Evolutionary conservation across 2,797 vertebrate species (phyloP).

Genomic region (Chanos chanos): DNA sequence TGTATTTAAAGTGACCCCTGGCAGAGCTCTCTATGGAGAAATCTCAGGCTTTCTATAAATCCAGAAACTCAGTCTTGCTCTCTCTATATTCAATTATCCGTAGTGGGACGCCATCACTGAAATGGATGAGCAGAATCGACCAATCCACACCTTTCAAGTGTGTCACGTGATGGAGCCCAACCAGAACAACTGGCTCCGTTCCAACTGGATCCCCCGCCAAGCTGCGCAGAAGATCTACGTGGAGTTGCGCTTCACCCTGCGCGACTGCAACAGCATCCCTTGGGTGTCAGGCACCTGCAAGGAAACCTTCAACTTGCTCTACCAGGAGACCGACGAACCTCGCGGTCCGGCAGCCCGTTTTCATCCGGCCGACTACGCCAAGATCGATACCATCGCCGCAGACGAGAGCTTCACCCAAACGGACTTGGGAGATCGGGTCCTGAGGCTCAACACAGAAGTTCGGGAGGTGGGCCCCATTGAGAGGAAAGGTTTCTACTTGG

Average conservation of each 20-base stretch:
- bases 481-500: constrained; percentile 91
- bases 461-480: constrained; percentile 91
- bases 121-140: constrained; percentile 95
- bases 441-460: constrained; percentile 95
- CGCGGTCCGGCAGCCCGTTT: constrained; percentile 82
- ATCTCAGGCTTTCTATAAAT: background rate
- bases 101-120: constrained; percentile 99
- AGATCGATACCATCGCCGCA: constrained; percentile 97
- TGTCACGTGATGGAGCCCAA: constrained; percentile 98
- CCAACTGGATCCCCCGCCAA: constrained; percentile 93
- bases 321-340: constrained; percentile 86
- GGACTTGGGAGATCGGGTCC: constrained; percentile 93
- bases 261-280: constrained; percentile 98
- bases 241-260: constrained; percentile 94
- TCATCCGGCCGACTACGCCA: constrained; percentile 83
- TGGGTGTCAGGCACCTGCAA: constrained; percentile 97
- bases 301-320: constrained; percentile 97
- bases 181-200: constrained; percentile 98
- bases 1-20: too few species aligned
- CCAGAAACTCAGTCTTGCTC: constrained; percentile 1
- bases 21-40: constrained; percentile 1
- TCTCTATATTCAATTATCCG: constrained; percentile 28
- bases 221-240: constrained; percentile 92
- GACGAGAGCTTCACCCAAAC: constrained; percentile 98
- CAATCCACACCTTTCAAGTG: constrained; percentile 97